Evolutionary conservation across 1,140 invertebrate genomes (phyloP).

Genomic region (Lepidurus apus): DNA sequence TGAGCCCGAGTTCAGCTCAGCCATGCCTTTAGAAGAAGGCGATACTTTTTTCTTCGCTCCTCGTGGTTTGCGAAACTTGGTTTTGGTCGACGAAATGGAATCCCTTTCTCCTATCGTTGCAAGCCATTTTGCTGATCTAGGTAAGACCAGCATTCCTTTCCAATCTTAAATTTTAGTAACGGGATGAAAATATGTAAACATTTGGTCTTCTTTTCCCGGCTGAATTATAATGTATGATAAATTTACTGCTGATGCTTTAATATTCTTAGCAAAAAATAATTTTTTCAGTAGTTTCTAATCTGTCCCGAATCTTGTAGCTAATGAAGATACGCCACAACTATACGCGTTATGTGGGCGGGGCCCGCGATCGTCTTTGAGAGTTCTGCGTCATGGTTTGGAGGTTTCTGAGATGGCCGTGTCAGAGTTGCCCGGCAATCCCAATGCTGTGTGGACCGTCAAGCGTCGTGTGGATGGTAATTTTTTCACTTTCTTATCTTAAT

Average conservation of each 20-base stretch:
- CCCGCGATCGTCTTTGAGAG: slow-evolving; percentile 83
- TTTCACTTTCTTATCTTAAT: not conserved
- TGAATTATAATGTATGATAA: slow-evolving; percentile 1
- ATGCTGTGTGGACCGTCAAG: slow-evolving; percentile 99
- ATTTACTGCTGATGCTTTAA: not conserved
- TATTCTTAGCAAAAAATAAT: not conserved
- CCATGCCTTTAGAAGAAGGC: slow-evolving; percentile 95
- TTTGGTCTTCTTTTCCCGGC: slow-evolving; percentile 17
- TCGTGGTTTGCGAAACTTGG: slow-evolving; percentile 86
- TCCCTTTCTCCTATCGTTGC: slow-evolving; percentile 90
- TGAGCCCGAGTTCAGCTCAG: slow-evolving; percentile 97
- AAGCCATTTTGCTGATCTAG: slow-evolving; percentile 64
- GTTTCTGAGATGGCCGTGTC: slow-evolving; percentile 99
- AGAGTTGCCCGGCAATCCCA: slow-evolving; percentile 96
- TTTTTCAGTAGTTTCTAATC: not conserved
- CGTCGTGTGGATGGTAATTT: slow-evolving; percentile 85
- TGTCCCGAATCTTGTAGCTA: slow-evolving; percentile 55
- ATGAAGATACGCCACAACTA: slow-evolving; percentile 97
- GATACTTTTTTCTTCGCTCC: slow-evolving; percentile 99
- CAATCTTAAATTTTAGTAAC: not conserved
- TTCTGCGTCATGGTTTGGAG: slow-evolving; percentile 94
- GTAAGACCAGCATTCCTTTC: slow-evolving; percentile 37
- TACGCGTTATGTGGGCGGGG: slow-evolving; percentile 94
- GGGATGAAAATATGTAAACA: slow-evolving; percentile 29
- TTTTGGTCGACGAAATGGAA: slow-evolving; percentile 96